These are phyloP conservation scores for Melipona beecheii DNA, from an alignment of 2,888 invertebrate species.

Conservation along the genomic window DNA sequence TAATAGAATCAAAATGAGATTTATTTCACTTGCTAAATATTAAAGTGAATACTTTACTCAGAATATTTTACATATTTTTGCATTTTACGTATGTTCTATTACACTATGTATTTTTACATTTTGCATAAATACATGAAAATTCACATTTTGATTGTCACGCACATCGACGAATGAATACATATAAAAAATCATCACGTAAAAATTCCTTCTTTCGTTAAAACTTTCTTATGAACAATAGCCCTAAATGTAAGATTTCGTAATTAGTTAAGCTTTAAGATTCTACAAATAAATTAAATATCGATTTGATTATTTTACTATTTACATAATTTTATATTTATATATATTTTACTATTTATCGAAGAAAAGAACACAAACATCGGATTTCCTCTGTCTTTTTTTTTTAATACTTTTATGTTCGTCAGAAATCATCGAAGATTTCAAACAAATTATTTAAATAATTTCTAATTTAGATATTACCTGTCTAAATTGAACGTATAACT, in stretches of 20 bases:
- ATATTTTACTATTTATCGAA: neutral
- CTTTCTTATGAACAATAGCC: neutral
- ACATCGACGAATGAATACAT: neutral
- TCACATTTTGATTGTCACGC: neutral
- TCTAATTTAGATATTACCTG: neutral
- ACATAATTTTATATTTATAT: too few relatives aligned
- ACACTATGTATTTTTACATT: neutral
- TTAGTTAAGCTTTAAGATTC: neutral
- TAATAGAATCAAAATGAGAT: neutral
- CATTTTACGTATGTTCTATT: too few relatives aligned
- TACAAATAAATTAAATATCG: slow-evolving; percentile 20
- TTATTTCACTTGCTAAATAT: neutral
- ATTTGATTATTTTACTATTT: slow-evolving; percentile 31
- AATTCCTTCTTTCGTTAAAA: neutral
- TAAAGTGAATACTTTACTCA: neutral
- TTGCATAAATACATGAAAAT: neutral
- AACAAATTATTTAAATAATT: neutral
- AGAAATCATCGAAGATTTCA: neutral
- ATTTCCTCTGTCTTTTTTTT: neutral
- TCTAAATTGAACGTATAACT: neutral
- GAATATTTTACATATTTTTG: neutral
- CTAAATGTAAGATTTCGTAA: slow-evolving; percentile 2
- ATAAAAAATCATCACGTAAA: neutral
- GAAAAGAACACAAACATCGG: too few relatives aligned
- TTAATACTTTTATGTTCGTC: neutral